Evolutionary conservation across 2,113 vertebrate genomes (phyloP), one percentile per base, ranked within the genome.

Genomic region (Chauna torquata): DNA sequence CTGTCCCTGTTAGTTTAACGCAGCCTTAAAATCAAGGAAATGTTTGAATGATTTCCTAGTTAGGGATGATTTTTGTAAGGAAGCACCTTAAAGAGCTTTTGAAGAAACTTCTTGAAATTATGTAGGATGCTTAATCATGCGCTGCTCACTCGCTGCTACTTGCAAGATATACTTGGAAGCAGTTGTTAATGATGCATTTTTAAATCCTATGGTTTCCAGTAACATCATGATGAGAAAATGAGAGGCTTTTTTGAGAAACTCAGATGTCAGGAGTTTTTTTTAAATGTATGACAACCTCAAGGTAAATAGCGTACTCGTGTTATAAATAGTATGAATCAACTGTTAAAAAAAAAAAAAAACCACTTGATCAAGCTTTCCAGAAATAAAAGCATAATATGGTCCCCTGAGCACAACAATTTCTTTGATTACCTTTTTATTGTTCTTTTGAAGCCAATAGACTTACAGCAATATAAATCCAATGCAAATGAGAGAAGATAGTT

Each of bases 361-460:
- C 50, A 84, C 89, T 94, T 95, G 88, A 97, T 96, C 86, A 96
- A 90, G 90, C 93, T 94, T 93, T 96, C 85, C 72, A 81, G 90
- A 94, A 96, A 88, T 90, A 95, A 95, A 94, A 94, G 64, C 80
- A 34, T 90, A 95, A 93, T 92, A 59, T 4, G 5, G 80, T 96
- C 95, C 95, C 94, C 74, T 93, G 94, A 96, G 94, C 79, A 75
- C 90, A 92, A 84, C 88, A 66, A 61, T 95, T 94, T 93, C 89
- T 96, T 95, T 97, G 91, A 97, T 97, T 97, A 91, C 79, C 90
- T 93, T 92, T 94, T 96, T 96, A 94, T 95, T 96, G 82, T 94
- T 96, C 94, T 95, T 95, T 93, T 95, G 90, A 94, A 95, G 89
- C 54, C 91, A 85, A 12, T 27, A 91, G 78, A 88, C 42, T 62